Conservation (phyloP, 2,797 vertebrate species). For the Enteromius afrohamiltoni region DNA sequence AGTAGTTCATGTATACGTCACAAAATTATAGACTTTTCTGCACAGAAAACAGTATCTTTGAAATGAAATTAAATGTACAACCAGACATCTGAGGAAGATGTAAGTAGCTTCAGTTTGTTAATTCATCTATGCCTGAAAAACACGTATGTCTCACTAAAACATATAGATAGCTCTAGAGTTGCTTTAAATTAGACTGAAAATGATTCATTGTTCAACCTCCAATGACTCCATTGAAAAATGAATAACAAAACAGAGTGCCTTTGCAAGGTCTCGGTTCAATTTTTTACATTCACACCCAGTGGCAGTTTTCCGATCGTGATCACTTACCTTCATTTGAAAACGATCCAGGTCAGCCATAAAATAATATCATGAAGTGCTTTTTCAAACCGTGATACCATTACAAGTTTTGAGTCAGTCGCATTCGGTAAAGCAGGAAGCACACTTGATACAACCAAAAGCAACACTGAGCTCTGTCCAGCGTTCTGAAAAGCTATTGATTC, state of each 20-base stretch:
- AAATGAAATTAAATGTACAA: background rate
- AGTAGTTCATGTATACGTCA: background rate
- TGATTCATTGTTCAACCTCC: background rate
- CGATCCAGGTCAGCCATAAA: background rate
- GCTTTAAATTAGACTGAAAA: background rate
- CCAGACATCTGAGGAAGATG: background rate
- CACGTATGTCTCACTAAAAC: background rate
- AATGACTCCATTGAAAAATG: background rate
- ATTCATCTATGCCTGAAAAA: background rate
- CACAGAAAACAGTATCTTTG: background rate
- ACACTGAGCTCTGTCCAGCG: constrained; percentile 27
- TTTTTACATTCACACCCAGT: background rate
- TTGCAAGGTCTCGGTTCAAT: background rate
- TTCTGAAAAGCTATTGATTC: constrained; percentile 36
- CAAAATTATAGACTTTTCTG: background rate
- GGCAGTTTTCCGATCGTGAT: background rate
- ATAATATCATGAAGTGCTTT: background rate
- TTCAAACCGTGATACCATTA: background rate
- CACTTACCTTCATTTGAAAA: constrained; percentile 34
- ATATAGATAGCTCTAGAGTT: background rate
- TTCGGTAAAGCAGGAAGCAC: background rate
- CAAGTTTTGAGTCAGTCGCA: constrained; percentile 10
- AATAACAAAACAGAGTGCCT: background rate
- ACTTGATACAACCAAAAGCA: background rate
- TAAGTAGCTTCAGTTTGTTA: background rate